Evolutionary conservation across 2,797 vertebrate genomes (phyloP), one percentile per base, ranked within the genome.

Genomic region (Sparidentex hasta): DNA sequence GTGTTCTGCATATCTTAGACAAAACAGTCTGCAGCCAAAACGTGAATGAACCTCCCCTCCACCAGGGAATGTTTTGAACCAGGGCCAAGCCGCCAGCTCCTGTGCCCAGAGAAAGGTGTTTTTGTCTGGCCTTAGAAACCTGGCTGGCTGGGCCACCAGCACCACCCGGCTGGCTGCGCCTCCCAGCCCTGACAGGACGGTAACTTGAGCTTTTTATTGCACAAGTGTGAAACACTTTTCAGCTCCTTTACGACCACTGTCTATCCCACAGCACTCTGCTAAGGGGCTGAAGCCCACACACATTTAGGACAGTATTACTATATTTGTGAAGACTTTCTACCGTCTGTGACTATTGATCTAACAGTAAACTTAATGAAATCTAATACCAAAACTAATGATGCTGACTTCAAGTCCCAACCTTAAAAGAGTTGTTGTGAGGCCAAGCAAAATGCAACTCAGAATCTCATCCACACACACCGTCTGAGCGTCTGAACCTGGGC

Each of bases 201-300:
- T 90, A 95, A 95, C 92, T 70, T 41, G 88, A 96, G 86, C 89
- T 89, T 91, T 94, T 95, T 94, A 95, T 94, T 95, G 85, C 92
- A 85, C 79, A 64, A 90, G 93, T 90, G 93, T 92, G 89, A 94
- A 94, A 93, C 89, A 92, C 93, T 93, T 92, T 84, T 93, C 90
- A 80, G 88, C 84, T 89, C 92, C 86, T 94, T 92, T 92, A 94
- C 71, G 88, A 88, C 87, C 88, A 69, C 88, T 79, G 89, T 93
- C 93, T 93, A 48, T 92, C 90, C 88, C 73, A 55, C 90, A 88
- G 76, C 56, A 41, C 86, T 88, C 80, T 70, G 84, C 88, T 80
- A 77, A 86, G 77, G 81, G 85, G 85, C 87, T 80, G 85, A 51
- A 13, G 85, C 83, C 89, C 92, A 91, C 91, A 89, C 92, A 88